Percentiles rank a stretch among this genome's conserved stretches.
These are phyloP conservation scores for Galerucella pusilla DNA, from an alignment of 2,888 invertebrate species.

Conservation along the genomic window DNA sequence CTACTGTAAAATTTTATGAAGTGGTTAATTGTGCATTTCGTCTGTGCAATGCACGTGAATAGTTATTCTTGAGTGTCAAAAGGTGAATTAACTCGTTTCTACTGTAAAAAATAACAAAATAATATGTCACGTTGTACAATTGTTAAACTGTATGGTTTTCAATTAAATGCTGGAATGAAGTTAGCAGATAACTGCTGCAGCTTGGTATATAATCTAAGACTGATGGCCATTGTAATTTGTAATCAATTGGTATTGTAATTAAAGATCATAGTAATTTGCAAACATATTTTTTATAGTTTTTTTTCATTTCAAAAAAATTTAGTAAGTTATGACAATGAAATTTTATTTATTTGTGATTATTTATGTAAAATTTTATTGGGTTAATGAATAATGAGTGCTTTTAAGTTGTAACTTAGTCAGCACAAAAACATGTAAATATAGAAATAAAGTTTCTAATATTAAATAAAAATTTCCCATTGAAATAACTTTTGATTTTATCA, in stretches of 20 bases:
- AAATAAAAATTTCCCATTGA: slow-evolving; percentile 36
- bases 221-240: background rate
- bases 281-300: slow-evolving; percentile 5
- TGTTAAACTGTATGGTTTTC: background rate
- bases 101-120: background rate
- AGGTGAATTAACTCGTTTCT: too few relatives aligned
- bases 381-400: slow-evolving; percentile 53
- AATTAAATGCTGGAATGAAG: background rate
- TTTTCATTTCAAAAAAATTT: slow-evolving; percentile 32
- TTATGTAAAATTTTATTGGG: slow-evolving; percentile 51
- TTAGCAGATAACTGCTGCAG: too few relatives aligned
- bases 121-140: background rate
- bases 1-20: too few relatives aligned
- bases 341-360: slow-evolving; percentile 55
- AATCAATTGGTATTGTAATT: background rate
- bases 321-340: slow-evolving; percentile 30
- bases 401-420: slow-evolving; percentile 57
- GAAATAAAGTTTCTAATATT: slow-evolving; percentile 51
- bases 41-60: too few relatives aligned
- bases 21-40: too few relatives aligned
- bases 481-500: background rate
- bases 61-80: too few relatives aligned
- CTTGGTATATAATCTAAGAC: background rate
- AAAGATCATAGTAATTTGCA: slow-evolving; percentile 6
- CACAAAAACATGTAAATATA: slow-evolving; percentile 58